A percentile compares a stretch with the other conserved stretches of the same genome.
Conservation (phyloP, 2,888 invertebrate species). For the Drosophila neotestacea region DNA sequence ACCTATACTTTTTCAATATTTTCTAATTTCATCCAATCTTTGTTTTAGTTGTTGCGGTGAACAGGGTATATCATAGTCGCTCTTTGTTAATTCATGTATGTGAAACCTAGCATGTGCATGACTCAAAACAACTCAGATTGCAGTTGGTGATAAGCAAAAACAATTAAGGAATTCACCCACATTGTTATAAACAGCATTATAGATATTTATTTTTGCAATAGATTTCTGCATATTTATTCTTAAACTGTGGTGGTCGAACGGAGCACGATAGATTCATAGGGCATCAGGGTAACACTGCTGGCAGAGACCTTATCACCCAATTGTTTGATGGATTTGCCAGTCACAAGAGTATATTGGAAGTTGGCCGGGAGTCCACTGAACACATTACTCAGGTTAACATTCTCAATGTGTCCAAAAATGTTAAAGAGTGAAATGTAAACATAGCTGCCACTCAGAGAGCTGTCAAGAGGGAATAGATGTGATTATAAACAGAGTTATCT, state of each 20-base stretch:
- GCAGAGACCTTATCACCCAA: slow-evolving; percentile 71
- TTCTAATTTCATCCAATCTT: no score
- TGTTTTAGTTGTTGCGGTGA: no score
- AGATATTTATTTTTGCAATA: slow-evolving; percentile 9
- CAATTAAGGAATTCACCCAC: slow-evolving; percentile 1
- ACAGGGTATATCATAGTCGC: background rate
- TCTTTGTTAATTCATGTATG: no score
- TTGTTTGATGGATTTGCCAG: slow-evolving; percentile 72
- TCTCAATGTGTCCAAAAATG: slow-evolving; percentile 83
- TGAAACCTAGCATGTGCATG: background rate
- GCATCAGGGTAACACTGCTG: slow-evolving; percentile 70
- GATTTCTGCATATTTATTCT: background rate
- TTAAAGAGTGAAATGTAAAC: slow-evolving; percentile 86
- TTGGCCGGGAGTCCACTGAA: slow-evolving; percentile 63
- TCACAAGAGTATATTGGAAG: slow-evolving; percentile 80
- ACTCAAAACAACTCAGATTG: background rate
- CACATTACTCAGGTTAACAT: slow-evolving; percentile 82
- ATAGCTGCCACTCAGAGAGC: slow-evolving; percentile 66
- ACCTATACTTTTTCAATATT: no score
- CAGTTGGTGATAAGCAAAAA: slow-evolving; percentile 12
- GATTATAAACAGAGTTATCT: background rate
- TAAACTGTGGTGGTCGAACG: slow-evolving; percentile 61
- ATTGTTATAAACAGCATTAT: slow-evolving; percentile 2
- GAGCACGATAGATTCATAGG: slow-evolving; percentile 76
- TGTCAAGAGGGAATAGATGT: slow-evolving; percentile 22